These are phyloP conservation scores for Oncorhynchus tshawytscha DNA, from an alignment of 2,113 vertebrate species.

Conservation along the genomic window DNA sequence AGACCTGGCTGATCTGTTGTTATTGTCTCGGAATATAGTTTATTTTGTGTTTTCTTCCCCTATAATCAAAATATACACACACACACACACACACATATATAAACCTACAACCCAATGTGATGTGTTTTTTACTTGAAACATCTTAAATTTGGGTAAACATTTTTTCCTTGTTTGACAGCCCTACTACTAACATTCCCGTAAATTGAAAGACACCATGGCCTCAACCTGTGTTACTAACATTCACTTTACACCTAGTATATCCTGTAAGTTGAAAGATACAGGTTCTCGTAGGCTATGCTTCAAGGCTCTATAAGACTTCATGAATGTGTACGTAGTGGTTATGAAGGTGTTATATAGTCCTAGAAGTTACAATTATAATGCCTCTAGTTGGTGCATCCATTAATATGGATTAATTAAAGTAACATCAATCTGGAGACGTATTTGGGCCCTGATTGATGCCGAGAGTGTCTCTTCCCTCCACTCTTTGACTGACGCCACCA, in stretches of 20 bases:
- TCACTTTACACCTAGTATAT: not conserved
- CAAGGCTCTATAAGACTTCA: not conserved
- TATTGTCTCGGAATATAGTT: too few species aligned
- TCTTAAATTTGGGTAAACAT: too few species aligned
- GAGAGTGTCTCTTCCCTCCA: slow-evolving; percentile 65
- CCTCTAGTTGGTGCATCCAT: not conserved
- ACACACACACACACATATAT: too few species aligned
- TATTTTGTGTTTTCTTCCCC: too few species aligned
- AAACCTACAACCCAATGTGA: too few species aligned
- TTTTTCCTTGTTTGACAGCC: too few species aligned
- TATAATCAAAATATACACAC: too few species aligned
- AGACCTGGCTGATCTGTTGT: too few species aligned
- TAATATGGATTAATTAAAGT: slow-evolving; percentile 21
- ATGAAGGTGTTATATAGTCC: not conserved
- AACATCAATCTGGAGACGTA: slow-evolving; percentile 25
- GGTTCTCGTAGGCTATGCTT: not conserved
- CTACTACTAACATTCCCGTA: too few species aligned
- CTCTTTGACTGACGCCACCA: slow-evolving; percentile 64
- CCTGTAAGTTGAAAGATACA: not conserved
- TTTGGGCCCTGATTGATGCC: slow-evolving; percentile 64
- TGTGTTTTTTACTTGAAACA: too few species aligned
- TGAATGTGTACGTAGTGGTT: not conserved
- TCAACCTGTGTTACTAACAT: not conserved
- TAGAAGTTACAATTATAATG: not conserved
- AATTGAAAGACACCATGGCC: too few species aligned